Base-by-base conservation (phyloP, 2,113 vertebrate genomes). In the Suncus etruscus region DNA sequence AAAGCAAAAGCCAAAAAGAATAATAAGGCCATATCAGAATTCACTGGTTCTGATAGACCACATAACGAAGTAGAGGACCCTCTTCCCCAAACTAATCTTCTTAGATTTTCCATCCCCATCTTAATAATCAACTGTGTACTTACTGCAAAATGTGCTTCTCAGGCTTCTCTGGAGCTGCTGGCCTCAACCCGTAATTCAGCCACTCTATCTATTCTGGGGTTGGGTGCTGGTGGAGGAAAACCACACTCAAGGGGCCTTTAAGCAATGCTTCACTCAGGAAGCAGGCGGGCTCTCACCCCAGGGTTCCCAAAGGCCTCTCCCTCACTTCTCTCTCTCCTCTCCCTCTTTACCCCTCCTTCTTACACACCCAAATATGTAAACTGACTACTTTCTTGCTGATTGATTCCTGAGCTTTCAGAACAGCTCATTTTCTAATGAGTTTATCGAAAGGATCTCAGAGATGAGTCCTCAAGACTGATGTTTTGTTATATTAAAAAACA, bases 181-280 rank as follows among this genome's bases (percentile, higher is more conserved):
- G 90, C 96, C 90, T 97, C 94, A 66, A 83, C 97, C 94, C 96
- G 97, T 93, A 96, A 97, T 87, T 88, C 97, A 92, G 96, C 93
- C 63, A 70, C 92, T 92, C 97, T 97, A 96, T 92, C 97, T 97
- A 96, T 96, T 97, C 95, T 96, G 91, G 93, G 96, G 91, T 96
- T 83, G 89, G 96, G 95, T 83, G 91, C 97, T 96, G 96, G 88
- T 92, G 11, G 54, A 98, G 97, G 97, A 97, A 98, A 98, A 97
- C 98, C 98, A 97, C 98, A 98, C 96, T 95, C 91, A 72, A 15
- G 84, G 96, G 97, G 82, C 27, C 93, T 93, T 96, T 97, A 97
- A 97, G 97, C 96, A 97, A 97, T 81, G 95, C 97, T 97, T 96
- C 96, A 94, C 96, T 96, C 92, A 97, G 97, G 98, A 98, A 98